A percentile compares a stretch with the other conserved stretches of the same genome.
These are phyloP conservation scores for Tuta absoluta DNA, from an alignment of 2,888 invertebrate genomes.

Conservation along the genomic window DNA sequence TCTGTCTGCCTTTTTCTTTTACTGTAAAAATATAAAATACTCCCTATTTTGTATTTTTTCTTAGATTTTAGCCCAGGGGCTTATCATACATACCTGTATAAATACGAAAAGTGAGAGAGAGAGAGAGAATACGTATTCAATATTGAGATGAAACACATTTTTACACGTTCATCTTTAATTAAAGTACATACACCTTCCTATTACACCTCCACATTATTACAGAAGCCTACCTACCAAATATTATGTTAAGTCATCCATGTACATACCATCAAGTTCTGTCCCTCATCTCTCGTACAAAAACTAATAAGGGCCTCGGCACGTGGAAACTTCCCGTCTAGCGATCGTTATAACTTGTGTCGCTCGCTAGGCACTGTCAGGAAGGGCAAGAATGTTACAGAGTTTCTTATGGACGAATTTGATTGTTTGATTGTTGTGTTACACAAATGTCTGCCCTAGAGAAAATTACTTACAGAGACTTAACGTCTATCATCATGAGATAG, in stretches of 20 bases:
- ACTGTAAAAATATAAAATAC: too few species aligned
- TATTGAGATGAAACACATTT: too few species aligned
- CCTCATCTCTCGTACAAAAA: slow-evolving; percentile 1
- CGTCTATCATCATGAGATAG: neutral
- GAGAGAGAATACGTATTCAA: too few species aligned
- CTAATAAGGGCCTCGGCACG: neutral
- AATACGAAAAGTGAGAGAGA: too few species aligned
- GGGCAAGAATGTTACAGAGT: neutral
- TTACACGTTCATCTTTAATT: too few species aligned
- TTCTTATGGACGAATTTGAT: slow-evolving; percentile 6
- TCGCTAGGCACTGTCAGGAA: neutral
- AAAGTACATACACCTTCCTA: neutral
- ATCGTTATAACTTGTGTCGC: neutral
- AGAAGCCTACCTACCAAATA: neutral
- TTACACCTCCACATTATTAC: neutral
- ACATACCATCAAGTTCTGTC: neutral
- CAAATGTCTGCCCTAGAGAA: too few species aligned
- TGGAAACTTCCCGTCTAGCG: neutral
- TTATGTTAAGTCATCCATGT: slow-evolving; percentile 5
- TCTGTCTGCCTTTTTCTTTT: too few species aligned
- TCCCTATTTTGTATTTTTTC: too few species aligned
- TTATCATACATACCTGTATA: too few species aligned
- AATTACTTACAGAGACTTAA: neutral
- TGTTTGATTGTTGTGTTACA: slow-evolving; percentile 7
- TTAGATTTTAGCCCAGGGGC: too few species aligned